These are phyloP conservation scores for Neofelis nebulosa DNA, from an alignment of 2,113 vertebrate genomes.

Conservation along the genomic window DNA sequence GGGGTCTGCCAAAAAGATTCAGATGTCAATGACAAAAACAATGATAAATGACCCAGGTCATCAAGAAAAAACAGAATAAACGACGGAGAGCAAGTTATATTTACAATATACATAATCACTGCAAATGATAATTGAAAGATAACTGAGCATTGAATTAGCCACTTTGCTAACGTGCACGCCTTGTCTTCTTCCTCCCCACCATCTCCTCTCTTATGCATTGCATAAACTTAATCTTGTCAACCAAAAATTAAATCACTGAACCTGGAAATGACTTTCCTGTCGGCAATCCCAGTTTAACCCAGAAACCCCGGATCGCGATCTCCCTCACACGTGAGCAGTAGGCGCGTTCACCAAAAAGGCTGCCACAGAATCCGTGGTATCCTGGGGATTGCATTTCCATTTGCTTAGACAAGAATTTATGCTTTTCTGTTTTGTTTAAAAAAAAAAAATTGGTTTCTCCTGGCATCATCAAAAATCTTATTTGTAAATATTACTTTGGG, in stretches of 20 bases:
- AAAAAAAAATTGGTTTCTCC: not conserved
- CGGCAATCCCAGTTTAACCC: not conserved
- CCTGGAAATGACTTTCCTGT: not conserved
- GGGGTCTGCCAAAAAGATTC: not conserved
- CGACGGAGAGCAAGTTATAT: not conserved
- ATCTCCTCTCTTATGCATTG: not conserved
- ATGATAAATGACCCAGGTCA: not conserved
- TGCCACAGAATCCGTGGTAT: rapidly evolving
- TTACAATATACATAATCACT: not conserved
- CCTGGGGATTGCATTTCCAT: not conserved
- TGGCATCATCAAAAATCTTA: constrained; percentile 37
- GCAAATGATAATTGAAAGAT: not conserved
- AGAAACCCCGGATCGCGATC: not conserved
- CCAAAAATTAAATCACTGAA: not conserved
- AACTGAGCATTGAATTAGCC: rapidly evolving
- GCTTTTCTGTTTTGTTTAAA: not conserved
- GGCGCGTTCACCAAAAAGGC: not conserved
- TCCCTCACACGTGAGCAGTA: not conserved
- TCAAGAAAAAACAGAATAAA: not conserved
- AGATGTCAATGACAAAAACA: not conserved
- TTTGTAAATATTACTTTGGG: constrained; percentile 67
- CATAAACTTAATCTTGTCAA: not conserved
- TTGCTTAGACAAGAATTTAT: not conserved
- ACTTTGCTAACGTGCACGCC: rapidly evolving
- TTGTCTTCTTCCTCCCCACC: rapidly evolving